Evolutionary conservation across 2,113 vertebrate genomes (phyloP), one percentile per base, ranked within the genome.

Genomic region (Gila orcuttii): DNA sequence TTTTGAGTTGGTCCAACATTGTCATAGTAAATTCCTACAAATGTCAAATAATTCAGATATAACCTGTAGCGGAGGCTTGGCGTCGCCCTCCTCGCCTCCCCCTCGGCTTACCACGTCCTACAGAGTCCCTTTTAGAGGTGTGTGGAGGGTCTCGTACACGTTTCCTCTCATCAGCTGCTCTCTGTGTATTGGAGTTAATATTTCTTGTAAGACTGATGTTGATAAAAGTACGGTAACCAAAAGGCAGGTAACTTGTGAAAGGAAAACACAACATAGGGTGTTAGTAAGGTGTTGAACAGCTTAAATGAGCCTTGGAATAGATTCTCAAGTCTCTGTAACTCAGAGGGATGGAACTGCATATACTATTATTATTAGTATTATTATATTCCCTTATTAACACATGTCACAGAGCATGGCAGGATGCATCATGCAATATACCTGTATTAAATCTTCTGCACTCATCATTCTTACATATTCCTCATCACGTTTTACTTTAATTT

Each of bases 21-120:
- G 8, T 4, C 66, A 36, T 36, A 10, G 7, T 33, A 21, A 71
- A 23, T 10, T 71, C 3, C 68, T 21, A 33, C 68, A 71, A 23
- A 71, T 36, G 31, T 71, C 15, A 71, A 71, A 71, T 73, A 73
- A 42, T 73, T n/a, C 36, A 73, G 36, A 73, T 39, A 39, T 39
- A 39, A 71, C 33, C 33, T 39, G 68, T 21, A 23, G 68, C 19
- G 21, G 68, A 39, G 19, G 68, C 68, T 39, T 39, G 68, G 17
- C 9, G 36, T 71, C 36, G 36, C 69, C 69, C 21, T 42, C 50
- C 47, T 50, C 12, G 47, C 47, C 47, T 50, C 47, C 47, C 12
- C 47, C 47, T 50, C 12, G 47, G 12, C 47, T 52, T 52, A 15
- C 50, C 50, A 52, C 50, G 60, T 12, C 60, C 60, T 28, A 28